Evolutionary conservation across 2,113 vertebrate species (phyloP), one percentile per base, ranked within the genome.

Genomic region (Pangasianodon hypophthalmus): DNA sequence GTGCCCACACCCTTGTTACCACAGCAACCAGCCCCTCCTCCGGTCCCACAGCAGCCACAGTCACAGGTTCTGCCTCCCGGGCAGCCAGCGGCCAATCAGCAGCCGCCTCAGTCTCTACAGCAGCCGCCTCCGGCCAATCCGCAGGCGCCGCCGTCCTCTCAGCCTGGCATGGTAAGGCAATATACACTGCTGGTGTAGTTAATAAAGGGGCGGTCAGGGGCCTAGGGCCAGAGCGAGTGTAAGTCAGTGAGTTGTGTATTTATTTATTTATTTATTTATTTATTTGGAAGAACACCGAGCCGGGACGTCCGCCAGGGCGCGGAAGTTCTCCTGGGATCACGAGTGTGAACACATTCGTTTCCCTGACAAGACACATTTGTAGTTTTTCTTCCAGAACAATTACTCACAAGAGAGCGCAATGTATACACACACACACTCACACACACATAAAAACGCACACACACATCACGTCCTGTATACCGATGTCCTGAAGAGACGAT

Each of bases 1-100:
- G 94, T 95, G 24, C 84, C 86, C 52, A 91, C 95, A 0, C 94
- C 96, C 62, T 90, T 97, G 93, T 92, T 97, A 90, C 82, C 92
- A 0, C 97, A 96, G 90, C 95, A 94, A 18, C 93, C 92, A 6
- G 91, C 94, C 18, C 88, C 94, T 0, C 94, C 96, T 8, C 52
- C 54, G 21, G 86, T 87, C 14, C 54, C 19, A 52, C 92, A 93
- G 67, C 92, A 90, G 29, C 91, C 92, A 19, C 91, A 87, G 11
- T 82, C 87, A 44, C 96, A 92, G 10, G 92, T 93, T 58, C 94
- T 90, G 3, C 93, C 95, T 10, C 91, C 90, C 2, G 95, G 95
- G 9, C 96, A 94, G 79, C 93, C 93, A 0, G n/a, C 91, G 2
- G 69, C 94, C 87, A 95, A 64, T 93, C 96, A 95, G 92, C 96